Base-by-base conservation (phyloP, 2,113 vertebrate genomes). In the Agapornis roseicollis region DNA sequence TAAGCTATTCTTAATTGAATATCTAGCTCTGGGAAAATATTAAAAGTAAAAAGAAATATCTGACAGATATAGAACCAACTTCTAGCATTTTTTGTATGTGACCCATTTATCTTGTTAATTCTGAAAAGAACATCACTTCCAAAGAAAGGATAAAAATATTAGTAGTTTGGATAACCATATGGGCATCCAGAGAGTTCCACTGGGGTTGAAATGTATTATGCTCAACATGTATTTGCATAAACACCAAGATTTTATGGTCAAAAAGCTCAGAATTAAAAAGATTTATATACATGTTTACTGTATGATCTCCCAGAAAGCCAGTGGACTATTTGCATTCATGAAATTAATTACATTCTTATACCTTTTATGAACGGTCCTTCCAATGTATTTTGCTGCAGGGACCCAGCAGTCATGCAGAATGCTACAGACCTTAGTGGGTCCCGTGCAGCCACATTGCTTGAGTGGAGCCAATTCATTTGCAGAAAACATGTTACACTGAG, bases 131-230 rank as follows among this genome's bases (percentile, higher is more conserved):
- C 29, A 58, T 46, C 25, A 47, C 46, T 92, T 93, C 50, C 42
- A 88, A 92, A 53, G 70, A 91, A 91, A 92, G 39, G 60, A 94
- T 88, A 68, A 91, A 95, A 89, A 70, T 74, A 94, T 89, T 92
- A 89, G 84, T 76, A 88, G 73, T 80, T 71, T 88, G 41, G 58
- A 79, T 94, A 83, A 91, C 81, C 73, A 56, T 70, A 44, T 53
- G 12, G 31, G 39, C 52, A 86, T 68, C 35, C 73, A 88, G 28
- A 89, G 63, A 79, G 28, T 74, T 87, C 88, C 41, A 65, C 61
- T 65, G 85, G 47, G 90, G 80, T 65, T 78, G 65, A 78, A 88
- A 92, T 74, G 17, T n/a, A 68, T 90, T 94, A 29, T 94, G 19
- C 56, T 84, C n/a, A 55, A 31, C 60, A 85, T n/a, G 39, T 81